Evolutionary conservation across 2,797 vertebrate genomes (phyloP), one percentile per base, ranked within the genome.

Genomic region (Eupleurogrammus muticus): DNA sequence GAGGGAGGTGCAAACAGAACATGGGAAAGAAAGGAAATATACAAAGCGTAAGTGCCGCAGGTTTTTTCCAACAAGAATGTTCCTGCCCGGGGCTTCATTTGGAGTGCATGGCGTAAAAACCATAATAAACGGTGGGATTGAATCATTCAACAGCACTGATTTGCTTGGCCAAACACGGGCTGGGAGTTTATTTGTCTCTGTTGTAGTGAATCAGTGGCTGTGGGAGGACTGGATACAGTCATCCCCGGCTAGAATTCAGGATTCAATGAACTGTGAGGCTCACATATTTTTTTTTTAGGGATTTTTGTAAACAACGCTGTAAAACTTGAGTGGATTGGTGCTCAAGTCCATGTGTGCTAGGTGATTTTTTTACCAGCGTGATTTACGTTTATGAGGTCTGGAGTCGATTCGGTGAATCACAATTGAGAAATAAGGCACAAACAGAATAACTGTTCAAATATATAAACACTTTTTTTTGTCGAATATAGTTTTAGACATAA

Each of bases 71-170:
- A 64, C 77, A 24, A 64, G 86, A 70, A 85, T 83, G 88, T 88
- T 90, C 85, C 68, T 89, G 88, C 86, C 83, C 77, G 20, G 62
- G 52, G 72, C 70, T 85, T 87, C 84, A 82, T 84, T 88, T 64
- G 79, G 78, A 89, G 85, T 86, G 87, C 79, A 83, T 83, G 80
- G 84, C 85, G 61, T 85, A 82, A 90, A 90, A 91, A 88, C 44
- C 88, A 93, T 88, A 93, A 93, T 90, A 93, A 93, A 92, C 89
- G 51, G 16, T 71, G 75, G 82, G 88, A 92, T 81, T 90, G 88
- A 88, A 93, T 92, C 88, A 83, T 83, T 93, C 87, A 88, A 40
- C 90, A 66, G 88, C 0, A 2, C 86, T 92, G 91, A 91, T 92
- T 93, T 90, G 82, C 82, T 90, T 79, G 87, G 85, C 87, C 81